phyloP scores from a whole-genome alignment of 2,888 invertebrate genomes.

The Koerneria pararmatus region DNA sequence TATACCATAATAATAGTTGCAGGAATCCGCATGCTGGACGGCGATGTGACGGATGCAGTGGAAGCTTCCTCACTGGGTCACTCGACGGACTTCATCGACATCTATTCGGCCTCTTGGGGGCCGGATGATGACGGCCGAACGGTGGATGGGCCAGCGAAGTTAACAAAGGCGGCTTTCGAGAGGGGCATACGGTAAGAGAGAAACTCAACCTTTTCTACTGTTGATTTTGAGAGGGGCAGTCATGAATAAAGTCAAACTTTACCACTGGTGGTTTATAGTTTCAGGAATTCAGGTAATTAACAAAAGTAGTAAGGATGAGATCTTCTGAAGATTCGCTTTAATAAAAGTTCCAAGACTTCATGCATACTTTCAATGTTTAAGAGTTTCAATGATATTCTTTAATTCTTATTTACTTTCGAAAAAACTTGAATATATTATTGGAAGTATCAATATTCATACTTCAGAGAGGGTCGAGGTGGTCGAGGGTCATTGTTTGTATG shows the following conservation, averaged over 20 bases:
- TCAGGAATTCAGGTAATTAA: no score
- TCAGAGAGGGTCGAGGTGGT: no score
- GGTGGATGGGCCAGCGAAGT: conserved; percentile 78
- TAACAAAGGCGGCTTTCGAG: conserved; percentile 88
- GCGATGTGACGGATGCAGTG: conserved; percentile 96
- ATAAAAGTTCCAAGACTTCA: no score
- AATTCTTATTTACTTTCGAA: no score
- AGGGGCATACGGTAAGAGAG: conserved; percentile 74
- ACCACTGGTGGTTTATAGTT: no score
- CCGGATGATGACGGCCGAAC: conserved; percentile 97
- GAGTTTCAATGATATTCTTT: no score
- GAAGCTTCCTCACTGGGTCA: conserved; percentile 87
- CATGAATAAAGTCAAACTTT: conserved; percentile 21
- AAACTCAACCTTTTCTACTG: not conserved
- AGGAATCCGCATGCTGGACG: conserved; percentile 64
- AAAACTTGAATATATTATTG: no score
- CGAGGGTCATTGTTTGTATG: no score
- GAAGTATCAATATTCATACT: no score
- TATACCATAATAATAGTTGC: no score
- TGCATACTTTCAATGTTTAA: conserved; percentile 3
- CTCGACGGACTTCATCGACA: conserved; percentile 93
- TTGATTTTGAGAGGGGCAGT: conserved; percentile 8
- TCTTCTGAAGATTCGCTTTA: no score
- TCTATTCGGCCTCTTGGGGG: conserved; percentile 95
- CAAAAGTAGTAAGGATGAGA: no score